Evolutionary conservation across 1,140 invertebrate genomes (phyloP), one percentile per base, ranked within the genome.

Genomic region (Cataglyphis hispanica): DNA sequence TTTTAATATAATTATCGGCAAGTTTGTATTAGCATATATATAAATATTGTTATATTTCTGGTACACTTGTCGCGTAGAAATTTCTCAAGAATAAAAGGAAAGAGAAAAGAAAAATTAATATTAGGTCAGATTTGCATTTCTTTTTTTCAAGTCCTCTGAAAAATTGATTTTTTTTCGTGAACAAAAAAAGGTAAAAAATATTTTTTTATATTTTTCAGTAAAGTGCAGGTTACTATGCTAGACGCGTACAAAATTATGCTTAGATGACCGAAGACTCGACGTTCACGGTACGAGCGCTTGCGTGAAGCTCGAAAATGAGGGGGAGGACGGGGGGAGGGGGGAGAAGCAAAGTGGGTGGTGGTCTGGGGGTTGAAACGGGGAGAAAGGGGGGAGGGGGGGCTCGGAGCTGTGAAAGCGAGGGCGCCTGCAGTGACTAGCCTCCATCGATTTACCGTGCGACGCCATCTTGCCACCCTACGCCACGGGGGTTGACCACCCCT

Each of bases 371-470:
- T 50, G 46, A 0, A 0, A 50, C 46, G 46, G 46, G 16, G 46
- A 19, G 80, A 89, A 50, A 89, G 78, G 87, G 77, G 86, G 89
- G 91, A 88, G 90, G 89, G 77, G 89, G 91, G 89, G 90, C 89
- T 90, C 88, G 90, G 86, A 88, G 89, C 90, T 86, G 92, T 89
- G 91, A 91, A 92, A 92, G 91, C 91, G 92, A 93, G 93, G 93
- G 91, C 91, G 92, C 93, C 90, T 93, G 93, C 92, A 93, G 92
- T 93, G 92, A 94, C 93, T 94, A 94, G 93, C 93, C 93, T 94
- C 93, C 93, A 94, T 94, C 93, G 93, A 94, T 94, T 94, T 94
- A 92, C 93, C 92, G 91, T 94, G 90, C 86, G 93, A 92, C 93
- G 93, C 93, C 93, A 94, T 94, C 93, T 94, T 94, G 93, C 93